Base-by-base conservation (phyloP, 2,797 vertebrate species). In the Pantherophis alleghaniensis region DNA sequence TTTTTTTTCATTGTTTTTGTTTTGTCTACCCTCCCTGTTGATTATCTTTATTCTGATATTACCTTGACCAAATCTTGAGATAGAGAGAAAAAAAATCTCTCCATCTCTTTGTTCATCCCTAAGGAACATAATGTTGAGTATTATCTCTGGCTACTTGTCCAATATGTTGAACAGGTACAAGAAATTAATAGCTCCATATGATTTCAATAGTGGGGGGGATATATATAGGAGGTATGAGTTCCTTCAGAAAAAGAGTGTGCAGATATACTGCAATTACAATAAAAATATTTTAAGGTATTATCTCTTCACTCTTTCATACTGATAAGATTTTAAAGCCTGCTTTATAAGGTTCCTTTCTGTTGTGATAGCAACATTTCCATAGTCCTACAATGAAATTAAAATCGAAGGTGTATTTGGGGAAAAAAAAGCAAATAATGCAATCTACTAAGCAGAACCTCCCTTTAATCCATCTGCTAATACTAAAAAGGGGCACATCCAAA, bases 291-390 rank as follows among this genome's bases (percentile, higher is more conserved):
- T 95, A 96, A 96, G 79, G 95, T 93, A 95, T 95, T 94, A 92
- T 94, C 86, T 96, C 87, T 96, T 96, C 95, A 94, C 90, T 96
- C 93, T 4, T 96, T 96, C 95, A 94, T 93, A 94, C 91, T 95
- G 92, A 95, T 96, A 97, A 96, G 92, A 87, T 95, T 91, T 97
- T 96, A 94, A 95, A 96, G 57, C 92, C 94, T 93, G 91, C 96
- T 89, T 98, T 96, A 96, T 96, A 94, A 95, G 59, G 86, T 94
- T 95, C 94, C 28, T 92, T 86, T 96, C 74, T 96, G 91, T 94
- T 97, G 95, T 97, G 96, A 96, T 94, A 97, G 93, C 88, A 96
- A 96, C 97, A 96, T 92, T 97, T 96, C 91, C 95, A 66, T 92
- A 95, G 20, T 37, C 95, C 93, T 97, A 47, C 91, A 97, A 96